These are phyloP conservation scores for Paedocypris sp. DNA, from an alignment of 2,113 vertebrate genomes.

Conservation along the genomic window DNA sequence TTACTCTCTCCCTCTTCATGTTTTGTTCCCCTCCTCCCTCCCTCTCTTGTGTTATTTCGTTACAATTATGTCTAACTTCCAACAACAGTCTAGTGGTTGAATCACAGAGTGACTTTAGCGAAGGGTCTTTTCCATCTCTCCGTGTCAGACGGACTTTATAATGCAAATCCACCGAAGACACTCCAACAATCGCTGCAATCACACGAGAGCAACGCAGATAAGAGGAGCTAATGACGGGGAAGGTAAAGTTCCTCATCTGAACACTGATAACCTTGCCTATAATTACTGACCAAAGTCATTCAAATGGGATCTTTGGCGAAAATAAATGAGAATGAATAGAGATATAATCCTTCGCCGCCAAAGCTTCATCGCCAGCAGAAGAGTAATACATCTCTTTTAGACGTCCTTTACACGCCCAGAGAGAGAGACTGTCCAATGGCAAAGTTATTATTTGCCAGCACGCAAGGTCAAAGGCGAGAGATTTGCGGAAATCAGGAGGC, in stretches of 20 bases:
- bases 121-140: too few species aligned
- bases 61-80: too few species aligned
- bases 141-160: too few species aligned
- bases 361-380: slow-evolving; percentile 49
- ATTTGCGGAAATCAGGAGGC: slow-evolving; percentile 55
- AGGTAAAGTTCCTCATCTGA: slow-evolving; percentile 33
- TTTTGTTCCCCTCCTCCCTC: too few species aligned
- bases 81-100: background rate
- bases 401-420: slow-evolving; percentile 50
- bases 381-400: slow-evolving; percentile 58
- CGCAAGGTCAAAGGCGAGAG: slow-evolving; percentile 58
- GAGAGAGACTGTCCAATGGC: slow-evolving; percentile 53
- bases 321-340: slow-evolving; percentile 63
- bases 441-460: slow-evolving; percentile 60
- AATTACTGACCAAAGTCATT: slow-evolving; percentile 56
- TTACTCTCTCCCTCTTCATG: too few species aligned
- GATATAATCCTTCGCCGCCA: slow-evolving; percentile 53
- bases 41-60: too few species aligned
- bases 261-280: slow-evolving; percentile 52
- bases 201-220: background rate
- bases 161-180: background rate
- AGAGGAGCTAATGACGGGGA: background rate
- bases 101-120: background rate
- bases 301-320: slow-evolving; percentile 49
- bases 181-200: background rate